These are phyloP conservation scores for Macrotis lagotis DNA, from an alignment of 2,113 vertebrate genomes.

Conservation along the genomic window DNA sequence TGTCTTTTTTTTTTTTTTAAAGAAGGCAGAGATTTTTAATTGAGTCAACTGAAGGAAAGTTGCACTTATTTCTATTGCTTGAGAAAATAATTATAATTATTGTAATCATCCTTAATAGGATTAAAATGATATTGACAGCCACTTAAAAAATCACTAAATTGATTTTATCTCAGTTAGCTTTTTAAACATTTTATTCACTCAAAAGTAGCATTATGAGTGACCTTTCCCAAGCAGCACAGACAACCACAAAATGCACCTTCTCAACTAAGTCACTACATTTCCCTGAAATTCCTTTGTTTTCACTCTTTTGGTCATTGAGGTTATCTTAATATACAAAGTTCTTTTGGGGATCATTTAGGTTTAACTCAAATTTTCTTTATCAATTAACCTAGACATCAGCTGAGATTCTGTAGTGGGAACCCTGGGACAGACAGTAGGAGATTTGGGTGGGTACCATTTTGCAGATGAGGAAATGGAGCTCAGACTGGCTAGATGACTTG, in stretches of 20 bases:
- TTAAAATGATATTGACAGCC: not conserved
- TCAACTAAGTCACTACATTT: fast-evolving
- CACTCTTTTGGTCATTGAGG: not conserved
- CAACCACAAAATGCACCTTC: not conserved
- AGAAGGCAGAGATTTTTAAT: not conserved
- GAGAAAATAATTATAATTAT: not conserved
- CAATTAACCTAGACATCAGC: too few species aligned
- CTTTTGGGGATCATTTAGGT: not conserved
- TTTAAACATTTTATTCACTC: not conserved
- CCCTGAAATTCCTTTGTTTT: not conserved
- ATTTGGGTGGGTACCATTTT: not conserved
- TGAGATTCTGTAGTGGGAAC: not conserved
- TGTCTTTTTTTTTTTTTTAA: slow-evolving; percentile 44
- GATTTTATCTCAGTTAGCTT: not conserved
- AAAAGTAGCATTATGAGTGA: not conserved
- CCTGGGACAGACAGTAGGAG: not conserved
- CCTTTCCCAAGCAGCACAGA: not conserved
- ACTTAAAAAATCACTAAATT: not conserved
- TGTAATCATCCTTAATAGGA: not conserved
- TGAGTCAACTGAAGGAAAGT: not conserved
- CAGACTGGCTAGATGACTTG: not conserved
- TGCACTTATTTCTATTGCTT: slow-evolving; percentile 5
- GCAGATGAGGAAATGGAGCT: not conserved
- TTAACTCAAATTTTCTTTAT: not conserved
- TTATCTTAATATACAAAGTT: not conserved